Conservation (phyloP, 2,113 vertebrate genomes). For the Myiopsitta monachus region DNA sequence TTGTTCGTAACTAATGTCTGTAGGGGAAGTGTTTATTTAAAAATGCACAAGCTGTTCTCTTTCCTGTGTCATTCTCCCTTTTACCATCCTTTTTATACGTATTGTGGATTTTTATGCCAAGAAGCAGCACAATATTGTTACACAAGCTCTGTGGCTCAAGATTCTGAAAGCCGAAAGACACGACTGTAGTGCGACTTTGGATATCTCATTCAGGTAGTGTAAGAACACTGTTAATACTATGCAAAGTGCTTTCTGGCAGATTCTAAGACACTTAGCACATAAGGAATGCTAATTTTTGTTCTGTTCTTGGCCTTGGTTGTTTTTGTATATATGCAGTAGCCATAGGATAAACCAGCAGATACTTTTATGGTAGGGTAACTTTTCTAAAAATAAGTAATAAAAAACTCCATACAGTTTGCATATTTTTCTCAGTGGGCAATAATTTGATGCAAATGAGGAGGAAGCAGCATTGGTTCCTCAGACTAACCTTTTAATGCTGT, state of each 20-base stretch:
- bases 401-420: background rate
- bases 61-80: background rate
- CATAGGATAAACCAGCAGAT: background rate
- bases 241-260: background rate
- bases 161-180: background rate
- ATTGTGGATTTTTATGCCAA: background rate
- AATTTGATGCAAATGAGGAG: background rate
- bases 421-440: background rate
- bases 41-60: background rate
- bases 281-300: background rate
- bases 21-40: background rate
- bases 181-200: background rate
- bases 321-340: background rate
- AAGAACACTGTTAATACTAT: background rate
- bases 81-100: background rate
- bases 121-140: background rate
- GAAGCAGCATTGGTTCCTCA: background rate
- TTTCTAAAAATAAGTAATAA: background rate
- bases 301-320: background rate
- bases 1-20: background rate
- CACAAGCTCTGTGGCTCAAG: rapidly evolving
- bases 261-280: background rate
- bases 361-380: background rate
- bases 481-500: background rate
- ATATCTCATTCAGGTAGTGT: background rate